A percentile compares a stretch with the other conserved stretches of the same genome.
These are phyloP conservation scores for Cyrtonyx montezumae DNA, from an alignment of 2,113 vertebrate species.

Conservation along the genomic window DNA sequence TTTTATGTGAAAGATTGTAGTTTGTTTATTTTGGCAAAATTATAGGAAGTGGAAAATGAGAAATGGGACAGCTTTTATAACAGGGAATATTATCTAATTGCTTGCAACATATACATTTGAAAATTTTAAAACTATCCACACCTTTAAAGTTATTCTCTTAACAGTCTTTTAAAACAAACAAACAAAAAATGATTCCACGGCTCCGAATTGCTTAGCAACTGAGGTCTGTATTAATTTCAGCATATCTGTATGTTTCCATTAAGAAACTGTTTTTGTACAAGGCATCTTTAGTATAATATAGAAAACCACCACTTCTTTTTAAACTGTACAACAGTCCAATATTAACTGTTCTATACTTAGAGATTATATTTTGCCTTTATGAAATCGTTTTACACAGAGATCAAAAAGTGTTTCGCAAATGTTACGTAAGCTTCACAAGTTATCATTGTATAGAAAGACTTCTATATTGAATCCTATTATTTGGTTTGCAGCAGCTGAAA, in stretches of 20 bases:
- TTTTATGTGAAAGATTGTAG: not conserved
- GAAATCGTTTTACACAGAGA: not conserved
- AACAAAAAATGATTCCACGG: not conserved
- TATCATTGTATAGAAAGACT: not conserved
- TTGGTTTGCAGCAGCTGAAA: not conserved
- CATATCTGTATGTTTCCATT: not conserved
- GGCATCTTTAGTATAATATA: not conserved
- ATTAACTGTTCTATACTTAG: slow-evolving; percentile 22
- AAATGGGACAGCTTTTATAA: not conserved
- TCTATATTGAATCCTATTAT: not conserved
- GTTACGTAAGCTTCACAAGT: not conserved
- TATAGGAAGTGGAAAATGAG: not conserved
- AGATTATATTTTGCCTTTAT: not conserved
- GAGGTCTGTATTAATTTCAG: slow-evolving; percentile 50
- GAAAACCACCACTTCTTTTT: not conserved
- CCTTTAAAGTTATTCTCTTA: not conserved
- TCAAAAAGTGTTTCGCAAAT: slow-evolving; percentile 15
- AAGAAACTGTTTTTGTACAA: not conserved
- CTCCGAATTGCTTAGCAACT: slow-evolving; percentile 33
- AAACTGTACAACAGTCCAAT: not conserved
- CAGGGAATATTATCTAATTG: not conserved
- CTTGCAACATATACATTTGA: not conserved
- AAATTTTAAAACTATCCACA: not conserved
- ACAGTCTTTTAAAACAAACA: not conserved
- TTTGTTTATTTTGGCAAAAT: not conserved